Conservation (phyloP, 2,797 vertebrate species). For the Enteromius paludinosus region DNA sequence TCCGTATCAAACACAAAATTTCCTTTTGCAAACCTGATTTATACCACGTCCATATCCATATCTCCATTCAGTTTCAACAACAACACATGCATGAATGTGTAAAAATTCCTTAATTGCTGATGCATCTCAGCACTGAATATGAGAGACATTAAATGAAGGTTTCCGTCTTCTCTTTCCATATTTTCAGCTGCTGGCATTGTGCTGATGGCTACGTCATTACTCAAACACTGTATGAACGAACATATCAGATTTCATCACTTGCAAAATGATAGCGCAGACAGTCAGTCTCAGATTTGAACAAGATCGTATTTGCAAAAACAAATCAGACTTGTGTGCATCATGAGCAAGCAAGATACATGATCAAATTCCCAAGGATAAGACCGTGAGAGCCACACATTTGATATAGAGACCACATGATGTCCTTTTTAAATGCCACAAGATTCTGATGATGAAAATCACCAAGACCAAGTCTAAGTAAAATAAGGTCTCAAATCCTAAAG, state of each 20-base stretch:
- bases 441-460: neutral
- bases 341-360: neutral
- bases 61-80: neutral
- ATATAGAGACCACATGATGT: neutral
- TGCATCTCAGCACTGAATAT: neutral
- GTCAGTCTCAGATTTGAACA: neutral
- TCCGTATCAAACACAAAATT: neutral
- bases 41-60: neutral
- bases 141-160: neutral
- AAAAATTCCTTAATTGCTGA: neutral
- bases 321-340: neutral
- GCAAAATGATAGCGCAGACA: constrained; percentile 7
- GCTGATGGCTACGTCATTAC: neutral
- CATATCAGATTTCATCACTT: neutral
- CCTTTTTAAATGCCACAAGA: neutral
- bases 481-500: neutral
- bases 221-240: neutral
- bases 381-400: neutral
- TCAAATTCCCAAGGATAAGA: neutral
- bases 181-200: neutral
- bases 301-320: neutral
- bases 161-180: neutral
- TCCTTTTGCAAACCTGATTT: neutral
- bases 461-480: neutral
- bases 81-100: neutral